phyloP scores from a whole-genome alignment of 1,140 invertebrate genomes.

The Drosophila ananassae region DNA sequence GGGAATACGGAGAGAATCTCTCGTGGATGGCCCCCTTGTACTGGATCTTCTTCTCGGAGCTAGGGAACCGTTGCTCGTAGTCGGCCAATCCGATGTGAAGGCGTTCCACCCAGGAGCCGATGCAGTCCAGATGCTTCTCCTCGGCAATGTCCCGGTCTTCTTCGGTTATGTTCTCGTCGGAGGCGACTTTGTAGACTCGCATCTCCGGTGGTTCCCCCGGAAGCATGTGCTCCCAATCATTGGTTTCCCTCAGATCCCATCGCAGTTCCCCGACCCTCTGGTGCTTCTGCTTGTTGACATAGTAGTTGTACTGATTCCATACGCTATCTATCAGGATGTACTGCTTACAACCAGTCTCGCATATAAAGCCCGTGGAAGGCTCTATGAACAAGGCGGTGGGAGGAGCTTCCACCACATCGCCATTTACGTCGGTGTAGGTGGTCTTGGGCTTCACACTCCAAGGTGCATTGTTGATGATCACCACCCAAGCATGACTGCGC shows the following conservation, averaged over 20 bases:
- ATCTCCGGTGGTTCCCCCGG: constrained; percentile 87
- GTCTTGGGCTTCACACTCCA: constrained; percentile 75
- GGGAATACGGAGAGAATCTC: constrained; percentile 90
- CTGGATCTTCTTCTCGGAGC: constrained; percentile 88
- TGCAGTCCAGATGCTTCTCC: constrained; percentile 92
- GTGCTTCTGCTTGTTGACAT: constrained; percentile 87
- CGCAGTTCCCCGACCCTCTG: constrained; percentile 85
- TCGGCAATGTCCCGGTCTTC: constrained; percentile 80
- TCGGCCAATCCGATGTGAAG: constrained; percentile 89
- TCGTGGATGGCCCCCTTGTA: constrained; percentile 92
- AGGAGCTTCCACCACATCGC: constrained; percentile 60
- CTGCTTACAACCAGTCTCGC: constrained; percentile 86
- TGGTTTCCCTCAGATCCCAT: constrained; percentile 86
- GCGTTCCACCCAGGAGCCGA: constrained; percentile 89
- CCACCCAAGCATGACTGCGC: constrained; percentile 94
- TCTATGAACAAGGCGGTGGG: constrained; percentile 90
- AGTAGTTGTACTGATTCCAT: constrained; percentile 95
- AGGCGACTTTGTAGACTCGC: constrained; percentile 73
- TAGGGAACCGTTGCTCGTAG: constrained; percentile 90
- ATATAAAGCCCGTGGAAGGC: constrained; percentile 89
- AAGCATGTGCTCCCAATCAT: constrained; percentile 89
- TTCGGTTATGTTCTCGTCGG: constrained; percentile 80
- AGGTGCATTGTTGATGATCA: constrained; percentile 85
- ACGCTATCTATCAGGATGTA: constrained; percentile 93
- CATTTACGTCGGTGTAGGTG: constrained; percentile 63